phyloP scores from a whole-genome alignment of 2,797 vertebrate species.

The Enteromius paludinosus region DNA sequence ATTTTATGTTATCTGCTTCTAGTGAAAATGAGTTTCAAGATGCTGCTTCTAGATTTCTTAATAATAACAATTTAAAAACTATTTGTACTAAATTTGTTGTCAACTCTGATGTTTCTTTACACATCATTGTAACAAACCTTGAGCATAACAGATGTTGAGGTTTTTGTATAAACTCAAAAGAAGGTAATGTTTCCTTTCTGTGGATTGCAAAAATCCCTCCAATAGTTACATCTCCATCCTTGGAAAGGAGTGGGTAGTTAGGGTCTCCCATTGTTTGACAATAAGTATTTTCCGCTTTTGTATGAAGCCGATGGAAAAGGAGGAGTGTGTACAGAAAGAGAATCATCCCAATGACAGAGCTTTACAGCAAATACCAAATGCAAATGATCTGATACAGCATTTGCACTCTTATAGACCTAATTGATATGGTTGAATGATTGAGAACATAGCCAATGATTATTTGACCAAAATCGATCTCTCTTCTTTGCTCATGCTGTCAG shows the following conservation, averaged over 20 bases:
- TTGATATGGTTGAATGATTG: slow-evolving; percentile 33
- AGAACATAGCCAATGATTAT: slow-evolving; percentile 28
- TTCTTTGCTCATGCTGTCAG: neutral
- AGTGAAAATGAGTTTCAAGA: neutral
- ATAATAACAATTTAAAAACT: neutral
- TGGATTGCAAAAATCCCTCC: slow-evolving; percentile 79
- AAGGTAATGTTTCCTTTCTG: slow-evolving; percentile 70
- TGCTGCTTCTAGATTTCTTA: neutral
- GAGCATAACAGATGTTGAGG: slow-evolving; percentile 72
- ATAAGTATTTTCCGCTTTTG: slow-evolving; percentile 51
- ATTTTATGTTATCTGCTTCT: neutral
- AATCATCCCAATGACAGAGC: slow-evolving; percentile 36
- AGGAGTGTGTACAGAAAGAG: slow-evolving; percentile 52
- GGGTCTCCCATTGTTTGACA: slow-evolving; percentile 70
- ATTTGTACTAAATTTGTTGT: neutral
- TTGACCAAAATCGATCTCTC: neutral
- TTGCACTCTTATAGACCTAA: slow-evolving; percentile 38
- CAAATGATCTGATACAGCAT: neutral
- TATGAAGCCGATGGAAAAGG: slow-evolving; percentile 46
- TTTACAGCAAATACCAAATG: neutral
- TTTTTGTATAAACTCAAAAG: slow-evolving; percentile 69
- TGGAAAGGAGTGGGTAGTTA: slow-evolving; percentile 72
- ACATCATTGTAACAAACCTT: slow-evolving; percentile 66
- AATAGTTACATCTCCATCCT: slow-evolving; percentile 73
- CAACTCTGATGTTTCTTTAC: neutral